Evolutionary conservation across 2,113 vertebrate species (phyloP).

Genomic region (Apeltes quadracus): DNA sequence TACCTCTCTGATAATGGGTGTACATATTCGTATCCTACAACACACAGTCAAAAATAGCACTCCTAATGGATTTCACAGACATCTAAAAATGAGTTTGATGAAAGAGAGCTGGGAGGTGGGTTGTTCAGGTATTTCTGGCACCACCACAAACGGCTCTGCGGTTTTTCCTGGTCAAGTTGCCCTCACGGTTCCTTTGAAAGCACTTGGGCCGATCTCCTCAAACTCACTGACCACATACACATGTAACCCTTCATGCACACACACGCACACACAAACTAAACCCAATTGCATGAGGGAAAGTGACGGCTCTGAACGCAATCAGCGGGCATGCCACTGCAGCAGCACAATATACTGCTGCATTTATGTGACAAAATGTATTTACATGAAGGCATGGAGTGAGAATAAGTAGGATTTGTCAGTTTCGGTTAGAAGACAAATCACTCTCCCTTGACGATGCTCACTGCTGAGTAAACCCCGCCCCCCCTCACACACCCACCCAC

Average conservation of each 20-base stretch:
- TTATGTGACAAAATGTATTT: constrained; percentile 4
- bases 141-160: constrained; percentile 23
- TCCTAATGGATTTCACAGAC: constrained; percentile 6
- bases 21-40: constrained; percentile 13
- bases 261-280: background rate
- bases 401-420: background rate
- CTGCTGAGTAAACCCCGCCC: background rate
- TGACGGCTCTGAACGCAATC: constrained; percentile 36
- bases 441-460: background rate
- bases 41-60: background rate
- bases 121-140: constrained; percentile 11
- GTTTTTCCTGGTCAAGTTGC: constrained; percentile 19
- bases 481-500: too few relatives aligned
- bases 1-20: background rate
- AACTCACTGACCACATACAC: background rate
- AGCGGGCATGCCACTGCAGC: constrained; percentile 19
- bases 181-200: constrained; percentile 12
- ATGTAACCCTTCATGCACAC: background rate
- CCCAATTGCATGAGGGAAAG: constrained; percentile 30
- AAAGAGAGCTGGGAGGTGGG: constrained; percentile 20
- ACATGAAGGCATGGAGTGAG: constrained; percentile 5
- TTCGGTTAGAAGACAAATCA: background rate
- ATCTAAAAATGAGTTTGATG: constrained; percentile 15
- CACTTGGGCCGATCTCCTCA: background rate
- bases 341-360: background rate